Conservation (phyloP, 2,888 invertebrate species). For the Melipona beecheii region DNA sequence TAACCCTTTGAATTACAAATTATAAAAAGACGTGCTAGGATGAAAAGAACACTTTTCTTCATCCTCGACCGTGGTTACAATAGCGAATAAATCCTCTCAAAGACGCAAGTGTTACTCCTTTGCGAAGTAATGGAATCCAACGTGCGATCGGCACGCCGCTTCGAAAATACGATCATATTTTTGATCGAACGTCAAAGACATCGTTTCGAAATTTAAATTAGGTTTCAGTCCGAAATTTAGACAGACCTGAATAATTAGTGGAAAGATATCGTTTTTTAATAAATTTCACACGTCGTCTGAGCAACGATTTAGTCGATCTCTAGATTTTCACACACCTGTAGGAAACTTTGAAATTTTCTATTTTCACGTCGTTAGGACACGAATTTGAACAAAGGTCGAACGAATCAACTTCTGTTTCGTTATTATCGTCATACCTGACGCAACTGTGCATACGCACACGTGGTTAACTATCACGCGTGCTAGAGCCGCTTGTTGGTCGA, state of each 20-base stretch:
- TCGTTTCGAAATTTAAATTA: background rate
- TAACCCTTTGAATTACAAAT: no score
- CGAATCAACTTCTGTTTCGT: background rate
- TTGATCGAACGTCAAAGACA: background rate
- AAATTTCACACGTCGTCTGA: background rate
- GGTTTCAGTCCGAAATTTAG: background rate
- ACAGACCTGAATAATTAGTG: background rate
- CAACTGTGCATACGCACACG: background rate
- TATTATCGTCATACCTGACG: background rate
- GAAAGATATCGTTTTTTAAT: background rate
- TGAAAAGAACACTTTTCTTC: no score
- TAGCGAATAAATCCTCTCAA: no score
- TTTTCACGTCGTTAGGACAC: no score
- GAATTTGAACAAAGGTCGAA: background rate
- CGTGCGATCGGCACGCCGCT: conserved; percentile 53
- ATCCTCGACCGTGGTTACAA: no score
- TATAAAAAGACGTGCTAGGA: no score
- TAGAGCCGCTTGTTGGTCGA: background rate
- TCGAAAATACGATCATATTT: background rate
- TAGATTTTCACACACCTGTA: no score
- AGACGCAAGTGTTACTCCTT: no score
- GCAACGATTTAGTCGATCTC: background rate
- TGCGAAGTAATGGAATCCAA: conserved; percentile 1
- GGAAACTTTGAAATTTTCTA: no score
- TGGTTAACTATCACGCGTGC: background rate